Percentiles rank a stretch among this genome's conserved stretches.
phyloP scores from a whole-genome alignment of 2,888 invertebrate genomes.

The Trichopoda pennipes region DNA sequence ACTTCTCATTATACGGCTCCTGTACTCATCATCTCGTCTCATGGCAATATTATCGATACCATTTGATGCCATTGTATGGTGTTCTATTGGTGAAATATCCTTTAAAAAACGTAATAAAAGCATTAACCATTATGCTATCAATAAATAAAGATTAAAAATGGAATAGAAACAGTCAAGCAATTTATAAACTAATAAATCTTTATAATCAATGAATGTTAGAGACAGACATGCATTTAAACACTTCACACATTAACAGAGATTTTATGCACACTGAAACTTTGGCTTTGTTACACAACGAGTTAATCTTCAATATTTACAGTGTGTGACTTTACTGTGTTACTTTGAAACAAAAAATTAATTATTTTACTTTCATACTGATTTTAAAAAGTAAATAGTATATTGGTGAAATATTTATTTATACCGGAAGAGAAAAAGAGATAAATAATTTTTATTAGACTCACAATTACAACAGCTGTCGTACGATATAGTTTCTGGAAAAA shows the following conservation, averaged over 20 bases:
- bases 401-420: too few relatives aligned
- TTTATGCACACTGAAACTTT: not conserved
- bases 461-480: too few relatives aligned
- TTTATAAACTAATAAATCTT: constrained; percentile 58
- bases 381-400: too few relatives aligned
- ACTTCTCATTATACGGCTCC: constrained; percentile 73
- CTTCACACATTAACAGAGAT: constrained; percentile 9
- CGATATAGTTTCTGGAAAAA: too few relatives aligned
- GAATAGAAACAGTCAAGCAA: constrained; percentile 18
- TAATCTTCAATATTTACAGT: not conserved
- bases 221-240: not conserved
- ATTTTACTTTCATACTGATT: too few relatives aligned
- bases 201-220: constrained; percentile 31
- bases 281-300: not conserved
- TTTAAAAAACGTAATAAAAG: constrained; percentile 48
- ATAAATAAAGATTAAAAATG: constrained; percentile 18
- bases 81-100: constrained; percentile 74
- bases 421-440: too few relatives aligned
- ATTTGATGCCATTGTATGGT: constrained; percentile 71
- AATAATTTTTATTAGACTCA: too few relatives aligned
- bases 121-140: constrained; percentile 45
- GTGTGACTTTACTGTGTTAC: not conserved
- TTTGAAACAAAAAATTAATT: not conserved
- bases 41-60: constrained; percentile 71
- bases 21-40: constrained; percentile 73